Conservation (phyloP, 2,888 invertebrate species). For the Eristalis tenax region DNA sequence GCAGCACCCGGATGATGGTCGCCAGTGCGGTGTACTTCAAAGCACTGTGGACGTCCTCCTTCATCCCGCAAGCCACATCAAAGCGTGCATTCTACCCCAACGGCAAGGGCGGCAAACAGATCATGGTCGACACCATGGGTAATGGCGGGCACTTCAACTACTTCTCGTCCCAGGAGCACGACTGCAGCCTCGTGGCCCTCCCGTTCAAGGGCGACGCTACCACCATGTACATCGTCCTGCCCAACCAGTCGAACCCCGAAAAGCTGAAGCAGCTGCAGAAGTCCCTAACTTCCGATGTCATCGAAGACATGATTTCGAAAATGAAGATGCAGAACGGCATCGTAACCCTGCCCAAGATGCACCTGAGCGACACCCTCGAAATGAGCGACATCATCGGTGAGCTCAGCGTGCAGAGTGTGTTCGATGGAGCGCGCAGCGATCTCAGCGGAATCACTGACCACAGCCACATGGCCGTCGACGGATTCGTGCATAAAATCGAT, state of each 20-base stretch:
- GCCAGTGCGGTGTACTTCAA: conserved; percentile 85
- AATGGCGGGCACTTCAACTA: conserved; percentile 83
- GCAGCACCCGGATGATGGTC: conserved; percentile 82
- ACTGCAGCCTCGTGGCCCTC: conserved; percentile 83
- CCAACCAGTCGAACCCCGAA: conserved; percentile 81
- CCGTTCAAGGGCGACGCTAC: conserved; percentile 83
- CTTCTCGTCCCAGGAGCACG: conserved; percentile 70
- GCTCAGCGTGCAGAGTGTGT: conserved; percentile 85
- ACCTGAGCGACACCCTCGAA: conserved; percentile 83
- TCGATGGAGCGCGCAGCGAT: conserved; percentile 84
- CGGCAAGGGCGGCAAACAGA: conserved; percentile 39
- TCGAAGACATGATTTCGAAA: conserved; percentile 75
- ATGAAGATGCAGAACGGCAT: conserved; percentile 79
- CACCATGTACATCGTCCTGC: conserved; percentile 84
- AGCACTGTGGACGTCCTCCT: conserved; percentile 83
- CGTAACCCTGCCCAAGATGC: conserved; percentile 86
- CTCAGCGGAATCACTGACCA: conserved; percentile 77
- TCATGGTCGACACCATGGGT: conserved; percentile 83
- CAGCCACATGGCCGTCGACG: conserved; percentile 81
- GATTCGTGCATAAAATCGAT: conserved; percentile 84
- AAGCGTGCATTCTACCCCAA: conserved; percentile 66
- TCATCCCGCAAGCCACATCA: conserved; percentile 81
- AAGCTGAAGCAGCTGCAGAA: conserved; percentile 81
- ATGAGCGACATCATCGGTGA: conserved; percentile 83
- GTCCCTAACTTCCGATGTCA: conserved; percentile 79